Base-by-base conservation (phyloP, 2,888 invertebrate species). In the Actias luna region DNA sequence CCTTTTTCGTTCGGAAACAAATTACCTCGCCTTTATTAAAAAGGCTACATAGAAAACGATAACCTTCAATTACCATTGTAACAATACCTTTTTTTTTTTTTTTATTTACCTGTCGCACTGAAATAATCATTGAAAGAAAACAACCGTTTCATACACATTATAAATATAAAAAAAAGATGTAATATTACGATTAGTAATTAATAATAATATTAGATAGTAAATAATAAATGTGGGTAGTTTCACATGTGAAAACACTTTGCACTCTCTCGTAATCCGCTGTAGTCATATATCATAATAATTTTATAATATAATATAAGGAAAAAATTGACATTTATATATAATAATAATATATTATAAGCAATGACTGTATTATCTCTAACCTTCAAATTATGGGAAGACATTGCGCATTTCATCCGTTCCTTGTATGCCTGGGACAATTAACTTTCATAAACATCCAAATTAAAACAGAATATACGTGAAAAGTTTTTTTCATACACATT, bases 191-290 rank as follows among this genome's bases (percentile, higher is more conserved):
- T 91, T 91, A 91, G 91, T 91, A 91, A 72, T 88, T 88, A 85
- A 90, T 89, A 88, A 88, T 90, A 87, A 84, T 88, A 89, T 86
- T 88, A 90, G 82, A 88, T 89, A 89, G 80, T 87, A 74, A 71
- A 73, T 85, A 84, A 83, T 82, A 85, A 86, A 82, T 85, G 83
- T 89, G 46, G 84, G 86, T 83, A 85, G 88, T 90, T 92, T 92
- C 92, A 92, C 92, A 92, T 92, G 92, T 92, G 92, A 92, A 91
- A 91, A 92, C 92, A 92, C 92, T 90, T n/a, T 91, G 92, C 92
- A 92, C 92, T 92, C 92, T 92, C 90, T 88, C 84, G 86, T 89
- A 85, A n/a, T 86, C 88, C 88, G 87, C 83, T 85, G 83, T 88
- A 83, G 83, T 87, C 78, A 84, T 80, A 88, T 89, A 89, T 87